Conservation (phyloP, 2,797 vertebrate species). For the Eulemur albifrons region DNA sequence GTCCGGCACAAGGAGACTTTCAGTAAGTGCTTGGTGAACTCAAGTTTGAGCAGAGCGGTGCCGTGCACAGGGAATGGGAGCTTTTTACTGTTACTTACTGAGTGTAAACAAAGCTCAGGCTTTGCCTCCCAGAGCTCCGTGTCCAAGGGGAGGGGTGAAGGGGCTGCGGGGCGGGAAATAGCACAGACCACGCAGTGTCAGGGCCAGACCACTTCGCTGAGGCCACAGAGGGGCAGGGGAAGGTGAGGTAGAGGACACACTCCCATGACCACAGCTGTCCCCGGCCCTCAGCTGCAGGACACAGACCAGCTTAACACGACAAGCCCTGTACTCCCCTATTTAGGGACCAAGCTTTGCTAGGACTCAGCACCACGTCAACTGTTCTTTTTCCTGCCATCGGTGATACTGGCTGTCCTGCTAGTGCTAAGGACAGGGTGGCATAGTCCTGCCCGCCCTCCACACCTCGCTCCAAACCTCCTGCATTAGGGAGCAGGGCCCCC, state of each 20-base stretch:
- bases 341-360: not conserved
- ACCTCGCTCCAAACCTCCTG: not conserved
- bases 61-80: not conserved
- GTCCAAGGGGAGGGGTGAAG: not conserved
- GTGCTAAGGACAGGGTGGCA: not conserved
- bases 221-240: not conserved
- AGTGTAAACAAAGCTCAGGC: not conserved
- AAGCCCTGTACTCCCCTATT: not conserved
- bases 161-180: not conserved
- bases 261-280: too few species aligned
- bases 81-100: not conserved
- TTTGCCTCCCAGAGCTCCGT: not conserved
- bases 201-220: not conserved
- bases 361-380: not conserved
- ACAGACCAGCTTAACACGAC: not conserved
- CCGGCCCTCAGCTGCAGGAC: not conserved
- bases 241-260: not conserved
- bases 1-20: not conserved
- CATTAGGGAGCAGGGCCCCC: not conserved
- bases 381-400: not conserved
- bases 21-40: fast-evolving
- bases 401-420: not conserved
- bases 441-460: too few species aligned
- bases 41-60: not conserved
- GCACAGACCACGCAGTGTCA: not conserved